Percentiles rank a stretch among this genome's conserved stretches.
Conservation (phyloP, 2,797 vertebrate species). For the Eleutherodactylus coqui region DNA sequence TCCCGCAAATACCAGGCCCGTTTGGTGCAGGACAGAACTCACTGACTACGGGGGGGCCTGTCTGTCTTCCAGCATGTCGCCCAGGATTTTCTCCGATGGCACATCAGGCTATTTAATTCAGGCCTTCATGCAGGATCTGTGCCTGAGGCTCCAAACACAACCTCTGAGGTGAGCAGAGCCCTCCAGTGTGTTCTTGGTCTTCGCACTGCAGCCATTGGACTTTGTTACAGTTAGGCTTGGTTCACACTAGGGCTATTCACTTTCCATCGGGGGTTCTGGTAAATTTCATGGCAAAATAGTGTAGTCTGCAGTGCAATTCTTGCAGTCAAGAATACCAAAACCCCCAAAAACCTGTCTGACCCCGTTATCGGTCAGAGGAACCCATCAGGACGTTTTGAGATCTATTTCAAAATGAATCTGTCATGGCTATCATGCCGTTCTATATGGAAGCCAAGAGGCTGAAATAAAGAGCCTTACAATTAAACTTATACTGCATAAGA, state of each 20-base stretch:
- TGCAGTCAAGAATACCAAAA: background rate
- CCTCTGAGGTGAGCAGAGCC: no score
- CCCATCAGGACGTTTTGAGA: no score
- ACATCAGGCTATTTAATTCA: no score
- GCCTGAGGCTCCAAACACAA: no score
- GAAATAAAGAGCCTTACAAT: background rate
- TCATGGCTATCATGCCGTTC: background rate
- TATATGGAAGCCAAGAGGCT: background rate
- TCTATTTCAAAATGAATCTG: background rate
- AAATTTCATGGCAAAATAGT: background rate
- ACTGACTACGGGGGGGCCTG: no score
- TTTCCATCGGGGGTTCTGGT: background rate
- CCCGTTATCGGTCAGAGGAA: no score
- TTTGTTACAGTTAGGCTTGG: background rate
- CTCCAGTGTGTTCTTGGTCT: no score
- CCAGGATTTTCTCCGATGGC: no score
- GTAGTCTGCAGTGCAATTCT: background rate
- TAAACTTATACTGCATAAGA: background rate
- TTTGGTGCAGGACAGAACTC: no score
- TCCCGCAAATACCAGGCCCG: no score
- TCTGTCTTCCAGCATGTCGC: no score
- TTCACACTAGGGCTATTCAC: background rate
- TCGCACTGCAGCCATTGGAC: background rate
- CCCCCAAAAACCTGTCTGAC: background rate
- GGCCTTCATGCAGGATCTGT: no score